Base-by-base conservation (phyloP, 2,888 invertebrate genomes). In the Allacma fusca region DNA sequence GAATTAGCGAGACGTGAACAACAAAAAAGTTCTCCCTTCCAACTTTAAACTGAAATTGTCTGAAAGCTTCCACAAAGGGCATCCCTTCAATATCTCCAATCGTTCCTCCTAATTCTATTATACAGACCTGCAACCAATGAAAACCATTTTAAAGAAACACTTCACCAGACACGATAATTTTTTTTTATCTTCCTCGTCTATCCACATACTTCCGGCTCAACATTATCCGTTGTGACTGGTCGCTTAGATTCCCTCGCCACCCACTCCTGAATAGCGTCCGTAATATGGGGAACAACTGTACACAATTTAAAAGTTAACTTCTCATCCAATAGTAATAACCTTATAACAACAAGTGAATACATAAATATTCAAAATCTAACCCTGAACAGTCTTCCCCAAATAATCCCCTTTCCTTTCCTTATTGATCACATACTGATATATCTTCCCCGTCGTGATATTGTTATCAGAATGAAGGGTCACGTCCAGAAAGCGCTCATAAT, bases 41-140 rank as follows among this genome's bases (percentile, higher is more conserved):
- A 0, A 96, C 97, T 83, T 95, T 89, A 86, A 97, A 97, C 86
- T 98, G 97, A 86, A 98, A 98, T 86, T 98, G 98, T 28, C 98
- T 89, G 86, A 99, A 98, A 4, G 98, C 98, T 88, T 99, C 98
- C 0, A 98, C 95, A 87, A 98, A 99, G 0, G 98, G 96, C 98
- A 98, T 98, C 80, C 98, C 96, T 88, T 99, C 99, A 83, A 99
- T 99, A 86, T 99, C 99, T 75, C 99, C 99, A 82, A 99, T 95
- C 0, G 98, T 99, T 12, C 99, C 99, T 67, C 99, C 99, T 62
- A 99, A 89, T 89, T 98, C 95, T 73, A 96, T 91, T 80, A 95
- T 94, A 86, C 95, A 96, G 0, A 96, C 94, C 89, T 92, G 89
- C 13, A 77, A 1, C n/a, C n/a, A n/a, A n/a, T n/a, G n/a, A n/a